These are phyloP conservation scores for Emydura subglobosa DNA, from an alignment of 2,113 vertebrate species.

Conservation along the genomic window DNA sequence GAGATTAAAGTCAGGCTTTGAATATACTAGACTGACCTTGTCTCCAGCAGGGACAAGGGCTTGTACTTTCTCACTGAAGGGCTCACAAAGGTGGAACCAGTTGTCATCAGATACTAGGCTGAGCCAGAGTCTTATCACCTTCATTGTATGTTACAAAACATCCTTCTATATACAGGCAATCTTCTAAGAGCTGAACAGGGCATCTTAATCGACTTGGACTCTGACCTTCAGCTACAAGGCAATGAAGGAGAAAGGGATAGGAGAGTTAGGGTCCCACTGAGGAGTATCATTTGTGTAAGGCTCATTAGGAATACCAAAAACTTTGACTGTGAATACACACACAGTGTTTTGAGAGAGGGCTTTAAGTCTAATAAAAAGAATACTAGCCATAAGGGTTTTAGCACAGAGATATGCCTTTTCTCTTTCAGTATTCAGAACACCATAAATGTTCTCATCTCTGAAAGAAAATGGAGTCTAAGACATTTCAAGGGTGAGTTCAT, in stretches of 20 bases:
- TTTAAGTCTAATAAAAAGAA: neutral
- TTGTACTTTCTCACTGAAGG: neutral
- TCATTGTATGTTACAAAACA: neutral
- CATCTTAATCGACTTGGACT: neutral
- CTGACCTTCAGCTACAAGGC: neutral
- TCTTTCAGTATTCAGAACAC: neutral
- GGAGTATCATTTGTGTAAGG: neutral
- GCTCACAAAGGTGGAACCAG: neutral
- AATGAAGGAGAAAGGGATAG: neutral
- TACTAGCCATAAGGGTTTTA: neutral
- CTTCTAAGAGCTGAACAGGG: neutral
- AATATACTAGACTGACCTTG: neutral
- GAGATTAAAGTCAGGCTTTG: fast-evolving
- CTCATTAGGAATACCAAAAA: neutral
- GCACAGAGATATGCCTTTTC: neutral
- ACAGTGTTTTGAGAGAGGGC: neutral
- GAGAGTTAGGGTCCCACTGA: neutral
- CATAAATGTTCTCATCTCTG: neutral
- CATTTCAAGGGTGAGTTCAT: slow-evolving; percentile 1
- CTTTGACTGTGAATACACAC: neutral
- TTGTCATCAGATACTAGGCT: neutral
- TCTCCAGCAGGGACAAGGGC: neutral
- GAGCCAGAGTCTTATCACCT: neutral
- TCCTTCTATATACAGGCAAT: neutral
- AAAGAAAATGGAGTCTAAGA: slow-evolving; percentile 1